Base-by-base conservation (phyloP, 2,888 invertebrate genomes). In the Mythimna ferrago region DNA sequence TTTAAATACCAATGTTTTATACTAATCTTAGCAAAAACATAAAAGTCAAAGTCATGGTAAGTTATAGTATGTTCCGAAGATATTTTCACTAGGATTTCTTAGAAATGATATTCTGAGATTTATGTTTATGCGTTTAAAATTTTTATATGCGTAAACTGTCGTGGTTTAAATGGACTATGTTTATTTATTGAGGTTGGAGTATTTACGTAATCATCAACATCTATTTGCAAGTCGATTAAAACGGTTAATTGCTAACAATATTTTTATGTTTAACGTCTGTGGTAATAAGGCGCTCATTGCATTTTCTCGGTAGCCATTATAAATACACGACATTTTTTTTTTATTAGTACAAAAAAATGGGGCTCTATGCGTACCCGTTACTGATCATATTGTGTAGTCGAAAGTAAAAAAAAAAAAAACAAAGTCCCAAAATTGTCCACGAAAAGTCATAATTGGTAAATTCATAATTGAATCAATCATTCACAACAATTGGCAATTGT, bases 1-100 rank as follows among this genome's bases (percentile, higher is more conserved):
- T 60, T 75, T 75, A 73, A 76, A 84, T 77, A 64, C 70, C 65
- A 65, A 44, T 74, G 68, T 79, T 83, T 79, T 68, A 80, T 63
- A 86, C 78, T 70, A 78, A 85, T 81, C 75, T 80, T 76, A 58
- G 79, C 62, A 71, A 80, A 78, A 71, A 82, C 65, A 84, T 85
- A 81, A 88, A 88, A 77, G 83, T 83, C 81, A 78, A 79, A 71
- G 79, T 76, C 78, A 82, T 74, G 73, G 77, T 78, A 83, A 88
- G 66, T 83, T 86, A 88, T 80, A 69, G 78, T 61, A 64, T 44
- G 53, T 66, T 75, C 63, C 64, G 74, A 48, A 81, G 67, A 73
- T 82, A 82, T 82, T 77, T 82, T 78, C 70, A 71, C 65, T 68
- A 54, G 70, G 60, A 62, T 16, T 61, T 64, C 56, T 65, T 67